These are phyloP conservation scores for Florisuga fusca DNA, from an alignment of 2,797 vertebrate genomes.

Conservation along the genomic window DNA sequence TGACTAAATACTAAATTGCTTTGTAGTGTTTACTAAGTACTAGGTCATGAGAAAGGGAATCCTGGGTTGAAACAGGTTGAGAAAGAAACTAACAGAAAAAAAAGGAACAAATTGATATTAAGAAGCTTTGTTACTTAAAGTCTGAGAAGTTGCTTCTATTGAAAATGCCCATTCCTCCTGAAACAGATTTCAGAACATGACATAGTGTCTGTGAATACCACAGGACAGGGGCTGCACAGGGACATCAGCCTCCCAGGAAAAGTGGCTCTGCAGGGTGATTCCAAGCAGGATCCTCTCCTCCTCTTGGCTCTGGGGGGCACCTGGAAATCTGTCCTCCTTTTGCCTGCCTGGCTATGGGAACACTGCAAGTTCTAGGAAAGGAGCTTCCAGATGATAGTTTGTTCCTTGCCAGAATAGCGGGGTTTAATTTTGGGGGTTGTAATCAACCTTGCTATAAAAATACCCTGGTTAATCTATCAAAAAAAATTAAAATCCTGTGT, in stretches of 20 bases:
- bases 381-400: neutral
- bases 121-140: neutral
- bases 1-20: neutral
- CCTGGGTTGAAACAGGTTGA: neutral
- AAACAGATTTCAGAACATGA: neutral
- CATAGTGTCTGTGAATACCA: neutral
- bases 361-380: neutral
- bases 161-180: neutral
- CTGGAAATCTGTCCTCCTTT: neutral
- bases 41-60: neutral
- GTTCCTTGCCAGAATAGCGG: neutral
- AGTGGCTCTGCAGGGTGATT: neutral
- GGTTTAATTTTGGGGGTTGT: neutral
- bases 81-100: neutral
- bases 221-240: neutral
- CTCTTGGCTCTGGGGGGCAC: neutral
- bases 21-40: neutral
- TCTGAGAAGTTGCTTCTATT: neutral
- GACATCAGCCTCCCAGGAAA: neutral
- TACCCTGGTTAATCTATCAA: neutral
- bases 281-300: neutral
- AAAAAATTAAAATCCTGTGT: neutral
- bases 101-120: neutral
- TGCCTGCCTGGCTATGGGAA: neutral
- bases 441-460: conserved; percentile 2